Evolutionary conservation across 2,113 vertebrate genomes (phyloP), one percentile per base, ranked within the genome.

Genomic region (Lampris megalopsis): DNA sequence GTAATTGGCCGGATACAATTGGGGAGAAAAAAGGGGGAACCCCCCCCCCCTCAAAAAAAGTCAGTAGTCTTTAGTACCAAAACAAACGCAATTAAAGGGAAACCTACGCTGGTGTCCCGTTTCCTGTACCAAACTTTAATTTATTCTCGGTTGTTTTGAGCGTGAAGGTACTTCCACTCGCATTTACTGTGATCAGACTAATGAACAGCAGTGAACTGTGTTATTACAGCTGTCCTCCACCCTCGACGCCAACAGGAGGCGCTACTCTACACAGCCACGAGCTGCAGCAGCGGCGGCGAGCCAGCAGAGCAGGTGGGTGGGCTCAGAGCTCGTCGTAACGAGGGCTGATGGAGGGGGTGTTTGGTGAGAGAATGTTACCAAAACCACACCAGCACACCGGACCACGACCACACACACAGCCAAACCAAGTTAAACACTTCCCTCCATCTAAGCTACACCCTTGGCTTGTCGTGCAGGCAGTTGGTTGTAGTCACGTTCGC

Each of bases 161-260:
- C 24, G 24, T 24, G 24, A 24, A 24, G 24, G 3, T 11, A 56
- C 37, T 65, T 6, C 1, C 1, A 59, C 47, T 37, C 0, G 24
- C 24, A 24, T 24, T 24, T 24, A 24, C 24, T 24, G 24, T 24
- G 24, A 24, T 24, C 24, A 24, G 24, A 35, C 9, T 62, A 59
- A 36, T 74, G 1, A 2, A 9, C 42, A 47, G 41, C 10, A 6
- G 9, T 50, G 3, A 67, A 56, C 5, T 67, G 54, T 59, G 35
- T 47, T 65, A 43, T 42, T 11, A 35, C 78, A 94, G 93, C 63
- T 91, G 62, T 92, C 92, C 6, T 91, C 92, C 54, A 87, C 80
- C 3, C 50, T 86, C 9, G 89, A 90, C 37, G 62, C 68, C 56
- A 91, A 86, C 24, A 87, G 85, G 78, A 81, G 87, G 43, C 89